A percentile compares a stretch with the other conserved stretches of the same genome.
Conservation (phyloP, 2,113 vertebrate genomes). For the Motacilla alba region DNA sequence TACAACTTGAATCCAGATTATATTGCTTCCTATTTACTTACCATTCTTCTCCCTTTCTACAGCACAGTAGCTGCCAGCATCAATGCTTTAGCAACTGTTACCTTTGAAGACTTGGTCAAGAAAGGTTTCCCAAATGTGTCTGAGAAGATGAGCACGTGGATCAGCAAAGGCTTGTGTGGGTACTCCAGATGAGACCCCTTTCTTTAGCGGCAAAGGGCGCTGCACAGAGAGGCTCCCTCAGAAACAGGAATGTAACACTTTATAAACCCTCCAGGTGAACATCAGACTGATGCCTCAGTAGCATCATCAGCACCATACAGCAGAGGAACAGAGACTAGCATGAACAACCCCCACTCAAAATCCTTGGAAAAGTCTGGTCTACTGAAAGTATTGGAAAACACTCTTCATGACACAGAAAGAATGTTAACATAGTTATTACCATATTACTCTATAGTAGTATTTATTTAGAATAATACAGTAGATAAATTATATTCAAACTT, state of each 20-base stretch:
- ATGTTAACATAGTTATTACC: background rate
- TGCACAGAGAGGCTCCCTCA: background rate
- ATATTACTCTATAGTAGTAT: too few relatives aligned
- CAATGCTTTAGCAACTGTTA: conserved; percentile 87
- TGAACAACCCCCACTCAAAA: background rate
- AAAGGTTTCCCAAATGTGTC: conserved; percentile 74
- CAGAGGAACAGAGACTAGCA: background rate
- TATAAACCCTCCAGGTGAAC: background rate
- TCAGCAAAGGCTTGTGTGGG: conserved; percentile 87
- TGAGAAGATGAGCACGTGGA: conserved; percentile 75
- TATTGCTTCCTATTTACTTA: background rate
- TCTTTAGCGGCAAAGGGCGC: background rate
- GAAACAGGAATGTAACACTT: background rate
- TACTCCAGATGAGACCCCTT: background rate
- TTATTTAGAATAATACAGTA: background rate
- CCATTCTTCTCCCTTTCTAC: background rate
- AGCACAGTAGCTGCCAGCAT: conserved; percentile 89
- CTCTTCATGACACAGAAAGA: background rate
- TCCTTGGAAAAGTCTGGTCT: background rate
- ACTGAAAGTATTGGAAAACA: background rate
- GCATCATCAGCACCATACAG: background rate
- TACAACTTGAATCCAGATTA: background rate
- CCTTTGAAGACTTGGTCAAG: conserved; percentile 85
- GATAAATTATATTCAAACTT: background rate
- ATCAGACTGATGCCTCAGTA: background rate